Evolutionary conservation across 92 coral and sea anemone species (phyloP).

Genomic region (Porites lobata): DNA sequence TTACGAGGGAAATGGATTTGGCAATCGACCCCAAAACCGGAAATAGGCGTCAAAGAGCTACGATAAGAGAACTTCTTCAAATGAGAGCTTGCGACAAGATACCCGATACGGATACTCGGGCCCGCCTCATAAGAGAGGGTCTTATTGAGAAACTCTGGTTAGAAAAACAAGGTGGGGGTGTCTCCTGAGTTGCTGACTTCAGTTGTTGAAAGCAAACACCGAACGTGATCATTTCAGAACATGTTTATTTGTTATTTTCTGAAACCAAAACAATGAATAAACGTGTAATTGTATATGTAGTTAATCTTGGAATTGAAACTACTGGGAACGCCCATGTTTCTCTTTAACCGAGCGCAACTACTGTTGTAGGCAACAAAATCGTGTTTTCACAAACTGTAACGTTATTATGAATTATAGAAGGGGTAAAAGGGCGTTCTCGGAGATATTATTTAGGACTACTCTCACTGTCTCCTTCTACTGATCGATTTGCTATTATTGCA

Average conservation of each 20-base stretch:
- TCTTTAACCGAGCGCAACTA: background rate
- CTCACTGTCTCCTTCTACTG: too few species aligned
- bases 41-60: constrained; percentile 19
- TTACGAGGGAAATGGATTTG: constrained; percentile 26
- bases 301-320: background rate
- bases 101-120: too few species aligned
- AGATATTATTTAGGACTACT: too few species aligned
- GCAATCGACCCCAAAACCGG: constrained; percentile 20
- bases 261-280: background rate
- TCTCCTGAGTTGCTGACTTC: background rate
- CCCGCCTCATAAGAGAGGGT: background rate
- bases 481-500: too few species aligned
- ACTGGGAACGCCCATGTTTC: too few species aligned
- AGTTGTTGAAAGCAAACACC: background rate
- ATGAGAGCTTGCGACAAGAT: too few species aligned
- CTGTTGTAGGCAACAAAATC: constrained; percentile 11
- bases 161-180: background rate
- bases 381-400: constrained; percentile 16
- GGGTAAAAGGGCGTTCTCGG: too few species aligned
- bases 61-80: background rate
- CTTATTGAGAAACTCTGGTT: constrained; percentile 1
- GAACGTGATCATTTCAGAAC: background rate
- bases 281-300: background rate
- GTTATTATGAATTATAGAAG: background rate
- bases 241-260: too few species aligned